Percentiles rank a stretch among this genome's conserved stretches.
phyloP scores from a whole-genome alignment of 2,113 vertebrate species.

The Erpornis zantholeuca region DNA sequence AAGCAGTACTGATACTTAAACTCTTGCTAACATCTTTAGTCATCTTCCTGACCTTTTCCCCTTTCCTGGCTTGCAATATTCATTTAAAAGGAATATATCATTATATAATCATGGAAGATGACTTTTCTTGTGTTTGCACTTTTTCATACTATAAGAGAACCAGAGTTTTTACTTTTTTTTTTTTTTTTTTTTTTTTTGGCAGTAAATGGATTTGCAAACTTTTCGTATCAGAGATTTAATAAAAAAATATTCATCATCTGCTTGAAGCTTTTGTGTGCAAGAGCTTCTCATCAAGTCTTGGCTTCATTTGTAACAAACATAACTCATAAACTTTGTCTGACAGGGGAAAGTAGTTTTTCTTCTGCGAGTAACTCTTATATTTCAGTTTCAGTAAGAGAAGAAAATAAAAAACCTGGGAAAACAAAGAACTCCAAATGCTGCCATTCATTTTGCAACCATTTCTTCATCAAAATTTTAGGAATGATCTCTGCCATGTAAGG shows the following conservation, averaged over 20 bases:
- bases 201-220: not conserved
- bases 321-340: constrained; percentile 49
- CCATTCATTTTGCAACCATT: not conserved
- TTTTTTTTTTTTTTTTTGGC: not conserved
- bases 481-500: not conserved
- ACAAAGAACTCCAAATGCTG: not conserved
- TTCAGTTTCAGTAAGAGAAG: not conserved
- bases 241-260: constrained; percentile 23
- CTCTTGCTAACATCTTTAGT: not conserved
- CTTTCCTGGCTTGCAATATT: not conserved
- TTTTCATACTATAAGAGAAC: not conserved
- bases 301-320: constrained; percentile 30
- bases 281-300: not conserved
- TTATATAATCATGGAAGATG: constrained; percentile 3
- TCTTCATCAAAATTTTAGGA: not conserved
- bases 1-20: not conserved
- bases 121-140: not conserved
- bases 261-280: constrained; percentile 42
- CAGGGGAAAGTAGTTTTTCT: constrained; percentile 21
- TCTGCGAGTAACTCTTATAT: constrained; percentile 7
- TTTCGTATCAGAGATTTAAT: constrained; percentile 35
- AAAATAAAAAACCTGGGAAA: not conserved
- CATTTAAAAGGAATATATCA: not conserved
- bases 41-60: constrained; percentile 9
- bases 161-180: not conserved